phyloP scores from a whole-genome alignment of 2,888 invertebrate species.

The Hecatera dysodea region DNA sequence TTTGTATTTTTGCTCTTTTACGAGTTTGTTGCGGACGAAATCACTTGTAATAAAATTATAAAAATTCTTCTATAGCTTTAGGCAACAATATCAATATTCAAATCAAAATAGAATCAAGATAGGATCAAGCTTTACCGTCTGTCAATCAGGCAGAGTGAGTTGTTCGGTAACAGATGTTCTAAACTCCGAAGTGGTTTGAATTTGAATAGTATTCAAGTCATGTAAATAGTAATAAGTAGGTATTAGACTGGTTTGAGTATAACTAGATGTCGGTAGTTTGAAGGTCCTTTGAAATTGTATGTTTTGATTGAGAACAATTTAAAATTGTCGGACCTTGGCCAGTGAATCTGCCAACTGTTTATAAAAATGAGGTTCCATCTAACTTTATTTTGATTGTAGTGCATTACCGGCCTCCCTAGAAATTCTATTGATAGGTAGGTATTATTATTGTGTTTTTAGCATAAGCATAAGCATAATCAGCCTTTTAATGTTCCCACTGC shows the following conservation, averaged over 20 bases:
- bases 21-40: neutral
- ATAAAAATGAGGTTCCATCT: neutral
- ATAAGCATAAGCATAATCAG: no score
- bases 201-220: constrained; percentile 37
- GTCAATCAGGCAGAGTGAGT: no score
- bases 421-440: no score
- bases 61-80: no score
- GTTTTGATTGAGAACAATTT: constrained; percentile 13
- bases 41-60: neutral
- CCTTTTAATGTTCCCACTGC: no score
- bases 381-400: neutral
- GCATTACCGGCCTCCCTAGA: no score
- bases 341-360: neutral
- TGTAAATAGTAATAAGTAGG: constrained; percentile 12
- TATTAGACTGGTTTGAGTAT: constrained; percentile 13
- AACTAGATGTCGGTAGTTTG: constrained; percentile 10
- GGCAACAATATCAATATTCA: constrained; percentile 11
- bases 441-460: no score
- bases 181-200: constrained; percentile 25
- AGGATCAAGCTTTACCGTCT: constrained; percentile 15
- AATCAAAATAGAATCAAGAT: constrained; percentile 25
- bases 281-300: constrained; percentile 33
- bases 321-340: neutral
- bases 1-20: no score
- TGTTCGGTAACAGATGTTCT: constrained; percentile 30